Base-by-base conservation (phyloP, 2,797 vertebrate genomes). In the Enteromius mattozi region DNA sequence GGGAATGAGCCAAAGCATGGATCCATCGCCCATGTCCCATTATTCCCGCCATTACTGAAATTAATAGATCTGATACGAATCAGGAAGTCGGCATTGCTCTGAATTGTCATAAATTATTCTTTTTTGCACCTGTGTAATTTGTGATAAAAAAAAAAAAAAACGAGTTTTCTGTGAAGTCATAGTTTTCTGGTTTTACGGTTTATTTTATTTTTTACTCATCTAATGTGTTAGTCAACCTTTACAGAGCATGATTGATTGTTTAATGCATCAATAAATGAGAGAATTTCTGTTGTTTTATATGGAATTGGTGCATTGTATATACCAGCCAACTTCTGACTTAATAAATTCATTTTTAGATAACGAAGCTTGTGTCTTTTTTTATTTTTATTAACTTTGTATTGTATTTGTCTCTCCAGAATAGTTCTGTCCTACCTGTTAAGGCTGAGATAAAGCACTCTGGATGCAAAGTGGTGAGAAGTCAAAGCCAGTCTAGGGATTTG, bases 11-110 rank as follows among this genome's bases (percentile, higher is more conserved):
- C 88, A 93, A 0, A 91, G 88, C 19, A n/a, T 78, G 68, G 66
- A 47, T 3, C 86, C 92, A 1, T 92, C 94, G 0, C 68, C 92
- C 0, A 92, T 98, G 93, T 94, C 95, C 78, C 95, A 97, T 86
- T 99, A 97, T 82, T 95, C 97, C 80, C 96, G 96, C 84, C 98
- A 97, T 92, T 99, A 97, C 92, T 96, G 92, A 94, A 75, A 21
- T 24, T 6, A 45, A 5, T 37, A 14, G 35, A 75, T 75, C 33
- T 49, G 77, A 47, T 40, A 17, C 0, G 21, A 45, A 63, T 61
- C 4, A 2, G 45, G 19, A 37, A 37, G 19, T 65, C 78, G 86
- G 88, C 65, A 19, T 78, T n/a, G 47, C n/a, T 72, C 24, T 24
- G 77, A 76, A 80, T 42, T 10, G 80, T 49, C n/a, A 3, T 71